phyloP scores from a whole-genome alignment of 2,113 vertebrate species.

The Maccullochella peelii region DNA sequence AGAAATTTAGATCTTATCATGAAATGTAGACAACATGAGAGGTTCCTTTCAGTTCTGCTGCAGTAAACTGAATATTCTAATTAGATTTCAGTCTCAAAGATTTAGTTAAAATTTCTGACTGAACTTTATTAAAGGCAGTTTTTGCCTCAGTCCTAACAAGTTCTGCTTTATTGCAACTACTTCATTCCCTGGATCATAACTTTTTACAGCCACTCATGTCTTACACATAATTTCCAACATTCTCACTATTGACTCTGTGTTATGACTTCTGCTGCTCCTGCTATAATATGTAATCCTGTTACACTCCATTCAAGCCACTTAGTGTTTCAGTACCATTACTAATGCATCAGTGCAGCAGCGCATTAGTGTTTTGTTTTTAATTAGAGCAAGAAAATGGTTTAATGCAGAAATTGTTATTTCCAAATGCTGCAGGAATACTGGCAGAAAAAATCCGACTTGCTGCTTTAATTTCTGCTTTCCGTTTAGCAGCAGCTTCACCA shows the following conservation, averaged over 20 bases:
- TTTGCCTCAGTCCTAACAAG: constrained; percentile 35
- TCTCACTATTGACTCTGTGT: constrained; percentile 32
- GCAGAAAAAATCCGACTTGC: background rate
- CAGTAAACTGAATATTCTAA: constrained; percentile 7
- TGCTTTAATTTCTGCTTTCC: background rate
- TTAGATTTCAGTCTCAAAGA: constrained; percentile 11
- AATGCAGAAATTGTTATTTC: background rate
- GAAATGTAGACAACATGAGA: constrained; percentile 23
- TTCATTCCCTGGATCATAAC: constrained; percentile 40
- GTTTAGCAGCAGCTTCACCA: background rate
- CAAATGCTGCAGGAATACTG: background rate
- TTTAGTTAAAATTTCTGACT: constrained; percentile 23
- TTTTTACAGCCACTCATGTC: constrained; percentile 40
- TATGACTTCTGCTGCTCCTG: constrained; percentile 11
- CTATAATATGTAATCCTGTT: constrained; percentile 2
- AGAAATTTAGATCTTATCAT: constrained; percentile 21
- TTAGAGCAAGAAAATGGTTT: background rate
- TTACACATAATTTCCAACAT: constrained; percentile 53
- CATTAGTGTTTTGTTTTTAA: constrained; percentile 3
- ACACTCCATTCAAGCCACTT: background rate
- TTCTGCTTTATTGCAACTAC: constrained; percentile 20
- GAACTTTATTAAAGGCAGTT: constrained; percentile 33
- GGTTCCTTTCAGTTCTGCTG: constrained; percentile 1
- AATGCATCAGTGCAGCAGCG: background rate
- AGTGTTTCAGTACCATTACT: background rate